Percentiles rank a stretch among this genome's conserved stretches.
Evolutionary conservation across 2,797 vertebrate genomes (phyloP).

Genomic region (Brachyrhaphis roseni): DNA sequence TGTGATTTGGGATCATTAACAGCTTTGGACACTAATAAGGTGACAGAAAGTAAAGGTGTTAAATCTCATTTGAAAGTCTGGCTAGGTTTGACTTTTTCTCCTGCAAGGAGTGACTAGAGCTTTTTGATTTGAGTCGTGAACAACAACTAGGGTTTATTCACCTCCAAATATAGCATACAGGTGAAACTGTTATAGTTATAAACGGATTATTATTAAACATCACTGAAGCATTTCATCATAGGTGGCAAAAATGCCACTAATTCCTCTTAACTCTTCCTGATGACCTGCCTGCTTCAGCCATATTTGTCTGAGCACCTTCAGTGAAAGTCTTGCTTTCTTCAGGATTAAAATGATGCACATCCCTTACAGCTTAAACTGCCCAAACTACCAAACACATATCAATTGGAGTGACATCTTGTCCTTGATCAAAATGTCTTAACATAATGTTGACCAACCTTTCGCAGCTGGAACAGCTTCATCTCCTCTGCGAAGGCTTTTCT

Average conservation of each 20-base stretch:
- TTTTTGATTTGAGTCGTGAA: not conserved
- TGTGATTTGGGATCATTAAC: not conserved
- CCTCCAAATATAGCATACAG: not conserved
- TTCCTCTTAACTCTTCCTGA: not conserved
- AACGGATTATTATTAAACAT: not conserved
- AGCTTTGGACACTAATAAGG: not conserved
- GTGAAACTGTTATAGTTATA: not conserved
- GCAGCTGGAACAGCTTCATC: not conserved
- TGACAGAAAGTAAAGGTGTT: not conserved
- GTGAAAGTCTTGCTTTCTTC: not conserved
- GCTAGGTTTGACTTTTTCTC: not conserved
- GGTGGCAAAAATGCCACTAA: not conserved
- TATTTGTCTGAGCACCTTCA: not conserved
- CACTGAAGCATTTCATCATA: not conserved
- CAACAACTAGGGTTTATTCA: not conserved
- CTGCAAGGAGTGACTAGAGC: not conserved
- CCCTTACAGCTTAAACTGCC: not conserved
- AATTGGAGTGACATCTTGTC: not conserved
- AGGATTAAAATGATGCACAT: not conserved
- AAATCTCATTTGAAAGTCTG: not conserved
- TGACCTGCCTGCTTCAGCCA: not conserved
- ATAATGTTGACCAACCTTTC: not conserved
- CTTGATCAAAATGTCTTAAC: not conserved
- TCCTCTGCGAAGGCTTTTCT: not conserved
- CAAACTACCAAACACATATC: not conserved